Conservation (phyloP, 2,888 invertebrate genomes). For the Perizoma affinitatum region DNA sequence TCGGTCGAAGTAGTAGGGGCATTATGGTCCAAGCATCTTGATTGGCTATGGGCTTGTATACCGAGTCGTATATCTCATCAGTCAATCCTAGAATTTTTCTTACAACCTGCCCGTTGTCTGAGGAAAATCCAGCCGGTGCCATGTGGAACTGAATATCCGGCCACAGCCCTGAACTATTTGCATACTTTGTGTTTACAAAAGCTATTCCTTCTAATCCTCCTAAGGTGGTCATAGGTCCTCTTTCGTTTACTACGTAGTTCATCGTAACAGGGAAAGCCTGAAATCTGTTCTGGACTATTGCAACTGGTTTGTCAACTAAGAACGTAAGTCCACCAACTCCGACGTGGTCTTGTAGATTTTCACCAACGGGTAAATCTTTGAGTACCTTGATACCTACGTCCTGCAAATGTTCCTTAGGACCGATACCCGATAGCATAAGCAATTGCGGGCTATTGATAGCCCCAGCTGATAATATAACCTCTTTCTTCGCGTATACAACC, state of each 20-base stretch:
- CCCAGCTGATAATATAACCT: slow-evolving; percentile 94
- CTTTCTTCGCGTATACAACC: slow-evolving; percentile 89
- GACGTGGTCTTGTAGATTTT: slow-evolving; percentile 94
- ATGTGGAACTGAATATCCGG: slow-evolving; percentile 97
- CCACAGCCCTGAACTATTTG: slow-evolving; percentile 90
- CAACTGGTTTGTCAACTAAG: slow-evolving; percentile 91
- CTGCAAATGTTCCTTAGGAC: slow-evolving; percentile 88
- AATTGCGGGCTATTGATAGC: slow-evolving; percentile 96
- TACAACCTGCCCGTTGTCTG: slow-evolving; percentile 90
- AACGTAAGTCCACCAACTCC: slow-evolving; percentile 93
- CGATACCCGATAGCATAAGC: slow-evolving; percentile 95
- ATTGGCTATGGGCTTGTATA: slow-evolving; percentile 91
- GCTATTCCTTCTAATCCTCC: slow-evolving; percentile 95
- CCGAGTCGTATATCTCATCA: slow-evolving; percentile 90
- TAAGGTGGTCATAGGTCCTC: slow-evolving; percentile 93
- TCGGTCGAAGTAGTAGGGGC: slow-evolving; percentile 91
- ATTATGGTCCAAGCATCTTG: slow-evolving; percentile 93
- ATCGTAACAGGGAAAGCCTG: slow-evolving; percentile 91
- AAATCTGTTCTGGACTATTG: slow-evolving; percentile 91
- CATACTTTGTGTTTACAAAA: slow-evolving; percentile 93
- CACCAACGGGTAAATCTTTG: slow-evolving; percentile 90
- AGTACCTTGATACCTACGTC: slow-evolving; percentile 89
- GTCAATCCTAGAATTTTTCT: slow-evolving; percentile 91
- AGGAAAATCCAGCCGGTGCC: slow-evolving; percentile 94
- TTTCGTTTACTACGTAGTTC: slow-evolving; percentile 90